These are phyloP conservation scores for Enteromius paludinosus DNA, from an alignment of 2,797 vertebrate species.

Conservation along the genomic window DNA sequence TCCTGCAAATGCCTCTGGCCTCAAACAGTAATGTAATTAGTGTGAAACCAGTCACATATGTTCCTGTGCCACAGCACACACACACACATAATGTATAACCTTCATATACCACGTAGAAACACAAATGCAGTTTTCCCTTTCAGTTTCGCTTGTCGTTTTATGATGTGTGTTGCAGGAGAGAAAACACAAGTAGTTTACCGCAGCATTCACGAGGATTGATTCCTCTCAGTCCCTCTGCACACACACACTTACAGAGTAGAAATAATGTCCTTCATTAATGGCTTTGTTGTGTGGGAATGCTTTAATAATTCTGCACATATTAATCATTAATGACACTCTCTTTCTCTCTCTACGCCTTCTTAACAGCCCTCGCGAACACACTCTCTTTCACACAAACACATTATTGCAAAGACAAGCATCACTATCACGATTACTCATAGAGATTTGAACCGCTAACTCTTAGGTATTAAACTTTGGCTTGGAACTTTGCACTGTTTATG, in stretches of 20 bases:
- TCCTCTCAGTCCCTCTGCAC: conserved; percentile 19
- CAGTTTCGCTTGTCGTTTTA: conserved; percentile 20
- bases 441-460: background rate
- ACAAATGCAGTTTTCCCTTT: conserved; percentile 8
- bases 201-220: conserved; percentile 41
- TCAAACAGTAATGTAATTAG: conserved; percentile 42
- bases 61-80: conserved; percentile 15
- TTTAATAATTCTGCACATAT: conserved; percentile 46
- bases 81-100: conserved; percentile 2
- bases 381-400: conserved; percentile 6
- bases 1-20: conserved; percentile 35
- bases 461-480: background rate
- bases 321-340: conserved; percentile 44
- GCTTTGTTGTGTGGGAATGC: conserved; percentile 51
- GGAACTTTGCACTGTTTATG: background rate
- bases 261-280: conserved; percentile 43
- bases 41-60: conserved; percentile 46
- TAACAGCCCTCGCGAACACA: conserved; percentile 21
- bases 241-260: conserved; percentile 24
- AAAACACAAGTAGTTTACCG: conserved; percentile 30
- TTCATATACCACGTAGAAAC: background rate
- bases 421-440: background rate
- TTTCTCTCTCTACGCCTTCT: conserved; percentile 32
- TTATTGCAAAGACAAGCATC: conserved; percentile 18
- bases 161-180: conserved; percentile 24